Evolutionary conservation across 2,113 vertebrate genomes (phyloP), one percentile per base, ranked within the genome.

Genomic region (Leucopsar rothschildi): DNA sequence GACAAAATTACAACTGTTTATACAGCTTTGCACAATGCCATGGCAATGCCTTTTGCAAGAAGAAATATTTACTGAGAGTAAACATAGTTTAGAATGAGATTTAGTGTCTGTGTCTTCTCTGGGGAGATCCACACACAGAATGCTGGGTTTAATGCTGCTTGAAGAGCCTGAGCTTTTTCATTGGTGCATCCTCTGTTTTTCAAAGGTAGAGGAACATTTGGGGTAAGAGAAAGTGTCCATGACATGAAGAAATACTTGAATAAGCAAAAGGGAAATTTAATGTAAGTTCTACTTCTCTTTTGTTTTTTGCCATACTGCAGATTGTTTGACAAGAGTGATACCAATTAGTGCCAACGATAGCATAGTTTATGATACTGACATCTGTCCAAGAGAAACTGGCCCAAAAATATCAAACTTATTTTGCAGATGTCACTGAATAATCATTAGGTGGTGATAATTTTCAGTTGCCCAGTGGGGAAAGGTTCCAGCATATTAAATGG

Each of bases 1-100:
- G 93, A 94, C 91, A 73, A 84, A 97, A 95, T 72, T 91, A 93
- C 89, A 85, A 66, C 91, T 95, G 94, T 92, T 95, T 95, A 70
- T 87, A 63, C 85, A 82, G 73, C 77, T 96, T 96, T 89, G 82
- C 80, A 87, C 64, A 92, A 88, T 93, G 83, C 76, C 63, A 57
- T 39, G 53, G 64, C 76, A 85, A 92, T 90, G 86, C 50, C 22
- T 92, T 93, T 91, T 89, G 76, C 89, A 86, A 70, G 60, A 83
- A 95, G 88, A 72, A 92, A 91, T 70, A 84, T 92, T 90, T 96
- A 91, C 96, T 77, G 86, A 94, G 61, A 47, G 91, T 93, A 94
- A 96, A 95, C 90, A 95, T 5, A n/a, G 80, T 95, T 91, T 77
- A 85, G 84, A 95, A 63, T 56, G 59, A 91, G 93, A 77, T 93